Conservation (phyloP, 2,888 invertebrate species). For the Drosophila maculinotata region DNA sequence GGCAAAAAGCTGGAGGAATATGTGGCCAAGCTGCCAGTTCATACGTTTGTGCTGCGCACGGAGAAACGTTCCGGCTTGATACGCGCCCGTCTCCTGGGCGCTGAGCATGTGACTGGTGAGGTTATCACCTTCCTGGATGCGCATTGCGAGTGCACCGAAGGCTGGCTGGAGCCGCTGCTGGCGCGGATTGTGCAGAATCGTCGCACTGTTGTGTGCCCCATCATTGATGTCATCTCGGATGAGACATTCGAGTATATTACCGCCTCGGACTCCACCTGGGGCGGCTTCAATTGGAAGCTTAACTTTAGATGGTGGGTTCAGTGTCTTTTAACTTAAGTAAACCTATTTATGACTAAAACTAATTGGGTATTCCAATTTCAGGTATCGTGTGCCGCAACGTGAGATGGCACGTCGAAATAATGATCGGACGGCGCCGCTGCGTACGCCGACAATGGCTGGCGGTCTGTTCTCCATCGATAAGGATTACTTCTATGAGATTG, state of each 20-base stretch:
- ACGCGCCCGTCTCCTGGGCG: constrained; percentile 96
- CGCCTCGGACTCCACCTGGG: constrained; percentile 99
- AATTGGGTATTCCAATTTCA: constrained; percentile 76
- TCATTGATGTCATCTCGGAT: constrained; percentile 99
- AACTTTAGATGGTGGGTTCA: constrained; percentile 95
- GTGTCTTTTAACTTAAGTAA: background rate
- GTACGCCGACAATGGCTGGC: constrained; percentile 99
- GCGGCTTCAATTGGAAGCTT: constrained; percentile 99
- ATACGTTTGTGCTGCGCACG: constrained; percentile 94
- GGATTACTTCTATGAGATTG: constrained; percentile 98
- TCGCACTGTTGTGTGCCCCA: constrained; percentile 97
- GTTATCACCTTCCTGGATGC: constrained; percentile 85
- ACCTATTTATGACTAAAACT: background rate
- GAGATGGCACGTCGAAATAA: constrained; percentile 97
- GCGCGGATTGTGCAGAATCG: constrained; percentile 96
- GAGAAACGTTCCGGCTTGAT: constrained; percentile 97
- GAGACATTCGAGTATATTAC: constrained; percentile 99
- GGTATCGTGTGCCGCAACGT: constrained; percentile 98
- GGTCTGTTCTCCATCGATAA: constrained; percentile 97
- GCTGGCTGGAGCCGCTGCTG: constrained; percentile 98
- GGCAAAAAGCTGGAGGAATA: constrained; percentile 95
- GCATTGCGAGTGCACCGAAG: constrained; percentile 90
- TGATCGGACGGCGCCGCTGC: constrained; percentile 95
- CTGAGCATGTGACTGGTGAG: constrained; percentile 91
- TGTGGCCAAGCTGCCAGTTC: constrained; percentile 93